phyloP scores from a whole-genome alignment of 1,140 invertebrate genomes.

The Planococcus citri region DNA sequence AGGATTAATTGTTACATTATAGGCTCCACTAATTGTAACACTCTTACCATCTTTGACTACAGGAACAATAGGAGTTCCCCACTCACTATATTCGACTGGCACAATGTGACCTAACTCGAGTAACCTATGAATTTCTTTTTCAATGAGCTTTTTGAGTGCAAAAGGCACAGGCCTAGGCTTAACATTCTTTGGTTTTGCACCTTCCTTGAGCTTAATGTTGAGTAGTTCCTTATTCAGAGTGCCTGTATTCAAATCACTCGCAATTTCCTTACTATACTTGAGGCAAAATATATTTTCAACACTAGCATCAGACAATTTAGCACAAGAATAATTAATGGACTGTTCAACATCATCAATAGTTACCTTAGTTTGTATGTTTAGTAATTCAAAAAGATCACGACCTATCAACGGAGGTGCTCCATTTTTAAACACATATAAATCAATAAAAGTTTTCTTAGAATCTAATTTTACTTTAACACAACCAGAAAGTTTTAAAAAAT shows the following conservation, averaged over 20 bases:
- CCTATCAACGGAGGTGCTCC: no score
- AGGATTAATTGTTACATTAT: slow-evolving; percentile 29
- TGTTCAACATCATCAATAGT: no score
- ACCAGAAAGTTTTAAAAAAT: no score
- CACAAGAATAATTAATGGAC: no score
- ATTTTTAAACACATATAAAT: no score
- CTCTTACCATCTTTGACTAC: slow-evolving; percentile 33
- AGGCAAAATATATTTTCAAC: no score
- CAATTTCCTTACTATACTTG: not conserved
- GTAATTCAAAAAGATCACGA: no score
- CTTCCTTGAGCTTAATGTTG: not conserved
- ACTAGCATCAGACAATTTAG: no score
- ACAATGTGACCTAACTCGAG: slow-evolving; percentile 28
- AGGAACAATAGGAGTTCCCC: slow-evolving; percentile 35
- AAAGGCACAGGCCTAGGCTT: slow-evolving; percentile 27
- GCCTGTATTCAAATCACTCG: not conserved
- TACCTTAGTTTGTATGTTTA: no score
- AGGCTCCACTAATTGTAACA: slow-evolving; percentile 34
- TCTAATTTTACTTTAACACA: no score
- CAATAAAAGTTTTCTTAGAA: no score
- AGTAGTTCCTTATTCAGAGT: not conserved
- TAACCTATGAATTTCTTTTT: slow-evolving; percentile 25
- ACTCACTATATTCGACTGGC: slow-evolving; percentile 31
- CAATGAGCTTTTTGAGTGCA: slow-evolving; percentile 29
- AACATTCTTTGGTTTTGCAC: slow-evolving; percentile 29